Percentiles rank a stretch among this genome's conserved stretches.
Evolutionary conservation across 1,140 invertebrate genomes (phyloP).

Genomic region (Oryzaephilus surinamensis): DNA sequence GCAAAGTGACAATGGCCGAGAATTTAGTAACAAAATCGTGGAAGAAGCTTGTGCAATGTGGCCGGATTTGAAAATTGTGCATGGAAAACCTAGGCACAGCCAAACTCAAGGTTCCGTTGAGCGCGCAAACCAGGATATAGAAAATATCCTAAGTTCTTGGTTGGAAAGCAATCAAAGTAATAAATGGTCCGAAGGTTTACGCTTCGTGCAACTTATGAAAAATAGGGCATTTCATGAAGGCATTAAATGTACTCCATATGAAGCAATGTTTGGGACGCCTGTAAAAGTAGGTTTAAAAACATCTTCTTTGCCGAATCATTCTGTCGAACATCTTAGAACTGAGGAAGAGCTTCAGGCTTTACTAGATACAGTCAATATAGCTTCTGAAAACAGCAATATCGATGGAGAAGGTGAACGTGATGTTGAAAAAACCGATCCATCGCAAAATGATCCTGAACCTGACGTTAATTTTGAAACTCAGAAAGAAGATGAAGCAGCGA

Average conservation of each 20-base stretch:
- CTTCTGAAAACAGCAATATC: background rate
- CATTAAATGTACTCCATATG: slow-evolving; percentile 26
- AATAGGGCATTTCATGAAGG: slow-evolving; percentile 24
- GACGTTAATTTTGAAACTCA: slow-evolving; percentile 1
- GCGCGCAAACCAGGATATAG: slow-evolving; percentile 29
- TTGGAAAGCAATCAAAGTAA: slow-evolving; percentile 23
- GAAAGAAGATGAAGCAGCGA: background rate
- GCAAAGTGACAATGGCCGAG: slow-evolving; percentile 25
- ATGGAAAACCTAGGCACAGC: slow-evolving; percentile 17
- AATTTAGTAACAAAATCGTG: slow-evolving; percentile 7
- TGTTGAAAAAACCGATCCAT: background rate
- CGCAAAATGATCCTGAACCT: background rate
- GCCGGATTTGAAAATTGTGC: slow-evolving; percentile 10
- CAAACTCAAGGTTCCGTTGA: slow-evolving; percentile 23
- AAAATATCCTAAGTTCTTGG: slow-evolving; percentile 32
- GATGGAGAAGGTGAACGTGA: background rate
- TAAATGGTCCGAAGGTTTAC: slow-evolving; percentile 28
- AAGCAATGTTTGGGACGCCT: slow-evolving; percentile 24
- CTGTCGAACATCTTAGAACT: slow-evolving; percentile 6
- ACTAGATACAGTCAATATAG: slow-evolving; percentile 5
- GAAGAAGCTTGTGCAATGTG: slow-evolving; percentile 10
- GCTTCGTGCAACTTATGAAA: slow-evolving; percentile 30
- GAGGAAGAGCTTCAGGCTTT: slow-evolving; percentile 5
- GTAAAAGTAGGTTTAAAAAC: slow-evolving; percentile 2
- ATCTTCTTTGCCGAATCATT: background rate